Evolutionary conservation across 2,797 vertebrate genomes (phyloP).

Genomic region (Microchirus variegatus): DNA sequence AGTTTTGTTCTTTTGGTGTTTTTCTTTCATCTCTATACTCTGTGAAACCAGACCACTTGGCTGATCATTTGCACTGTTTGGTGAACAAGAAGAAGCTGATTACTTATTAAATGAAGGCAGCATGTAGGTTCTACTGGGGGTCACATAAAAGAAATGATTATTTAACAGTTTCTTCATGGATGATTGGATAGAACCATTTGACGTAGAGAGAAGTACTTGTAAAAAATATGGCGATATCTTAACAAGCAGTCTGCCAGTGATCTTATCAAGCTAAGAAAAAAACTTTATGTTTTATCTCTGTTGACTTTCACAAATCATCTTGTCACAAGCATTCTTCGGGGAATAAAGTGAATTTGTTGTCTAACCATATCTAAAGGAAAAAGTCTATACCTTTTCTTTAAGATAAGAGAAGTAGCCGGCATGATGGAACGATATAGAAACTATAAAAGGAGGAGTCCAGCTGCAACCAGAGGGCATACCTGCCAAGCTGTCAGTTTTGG

Average conservation of each 20-base stretch:
- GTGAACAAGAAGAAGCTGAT: constrained; percentile 1
- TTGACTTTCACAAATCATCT: constrained; percentile 17
- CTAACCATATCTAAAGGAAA: no score
- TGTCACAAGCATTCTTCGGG: background rate
- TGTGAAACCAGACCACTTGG: constrained; percentile 38
- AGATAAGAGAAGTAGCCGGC: no score
- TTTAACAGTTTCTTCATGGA: constrained; percentile 21
- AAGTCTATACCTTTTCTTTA: no score
- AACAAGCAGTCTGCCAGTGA: constrained; percentile 25
- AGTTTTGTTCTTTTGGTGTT: constrained; percentile 36
- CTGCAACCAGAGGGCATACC: no score
- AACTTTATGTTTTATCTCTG: constrained; percentile 28
- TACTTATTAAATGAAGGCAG: background rate
- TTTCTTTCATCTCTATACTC: constrained; percentile 16
- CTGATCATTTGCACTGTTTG: constrained; percentile 27
- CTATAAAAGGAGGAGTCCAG: no score
- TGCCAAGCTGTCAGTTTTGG: no score
- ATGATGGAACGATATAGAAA: no score
- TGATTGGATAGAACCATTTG: constrained; percentile 16
- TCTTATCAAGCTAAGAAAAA: constrained; percentile 39
- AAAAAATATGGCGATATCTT: constrained; percentile 22
- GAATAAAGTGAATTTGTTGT: no score
- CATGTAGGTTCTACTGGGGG: background rate
- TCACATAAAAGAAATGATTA: no score
- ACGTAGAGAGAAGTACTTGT: constrained; percentile 3